Evolutionary conservation across 2,797 vertebrate genomes (phyloP), one percentile per base, ranked within the genome.

Genomic region (Coracias cyanogaster): DNA sequence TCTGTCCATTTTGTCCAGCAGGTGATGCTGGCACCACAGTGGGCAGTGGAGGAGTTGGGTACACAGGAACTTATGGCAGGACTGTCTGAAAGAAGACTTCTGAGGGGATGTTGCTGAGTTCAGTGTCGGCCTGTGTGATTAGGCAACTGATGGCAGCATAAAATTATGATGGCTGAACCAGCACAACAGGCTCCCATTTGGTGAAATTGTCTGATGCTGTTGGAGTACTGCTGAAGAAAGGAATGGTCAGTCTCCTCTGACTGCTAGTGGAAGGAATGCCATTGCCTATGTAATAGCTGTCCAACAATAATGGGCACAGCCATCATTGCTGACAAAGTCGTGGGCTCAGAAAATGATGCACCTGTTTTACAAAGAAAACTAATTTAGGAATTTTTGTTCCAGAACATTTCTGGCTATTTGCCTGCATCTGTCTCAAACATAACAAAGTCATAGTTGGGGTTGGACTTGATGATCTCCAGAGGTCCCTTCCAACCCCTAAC

Each of bases 241-340:
- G 82, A 95, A 95, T 77, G 77, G 83, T 84, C 58, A 89, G 52
- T 51, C 37, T 14, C 17, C 62, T 73, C 58, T 94, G 94, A 96
- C 88, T 60, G 77, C 18, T 5, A 2, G 31, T 41, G 83, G 90
- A 94, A 95, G 90, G 89, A 95, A 97, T 94, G 78, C 20, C 70
- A 84, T 70, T 82, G 28, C 71, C 51, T 67, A 21, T 25, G 41
- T 37, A 19, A 91, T 48, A 92, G 90, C 92, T 86, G 70, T 72
- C 71, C 83, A 86, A 55, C 77, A 67, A 4, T 1, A 69, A 37
- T 5, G 62, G 60, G 41, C 41, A 57, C 69, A 92, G 78, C 46
- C 81, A 86, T 54, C 0, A 0, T 8, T 46, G 35, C 81, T 93
- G 92, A 95, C 65, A 79, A 86, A 91, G 51, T 72, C 86, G 88